Percentiles rank a stretch among this genome's conserved stretches.
phyloP scores from a whole-genome alignment of 2,888 invertebrate genomes.

The Isotomurus palustris region DNA sequence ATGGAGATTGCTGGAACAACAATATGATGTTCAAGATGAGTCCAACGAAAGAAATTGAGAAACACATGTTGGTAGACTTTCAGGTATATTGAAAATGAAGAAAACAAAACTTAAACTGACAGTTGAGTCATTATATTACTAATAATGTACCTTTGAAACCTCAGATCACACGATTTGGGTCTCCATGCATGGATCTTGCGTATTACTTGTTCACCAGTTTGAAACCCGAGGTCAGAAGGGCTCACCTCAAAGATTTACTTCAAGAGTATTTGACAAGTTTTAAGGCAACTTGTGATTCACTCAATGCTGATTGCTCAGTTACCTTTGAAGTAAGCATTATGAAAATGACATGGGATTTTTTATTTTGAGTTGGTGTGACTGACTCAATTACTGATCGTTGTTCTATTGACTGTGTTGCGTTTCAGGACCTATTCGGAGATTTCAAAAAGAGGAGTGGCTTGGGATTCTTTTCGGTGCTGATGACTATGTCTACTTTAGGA shows the following conservation, averaged over 20 bases:
- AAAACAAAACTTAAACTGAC: no score
- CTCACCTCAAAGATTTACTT: slow-evolving; percentile 1
- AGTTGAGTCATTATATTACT: no score
- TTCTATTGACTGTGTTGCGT: neutral
- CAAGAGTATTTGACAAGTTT: slow-evolving; percentile 9
- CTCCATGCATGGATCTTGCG: slow-evolving; percentile 25
- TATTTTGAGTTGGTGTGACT: no score
- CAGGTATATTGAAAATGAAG: slow-evolving; percentile 5
- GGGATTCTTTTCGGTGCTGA: slow-evolving; percentile 17
- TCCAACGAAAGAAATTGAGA: slow-evolving; percentile 1
- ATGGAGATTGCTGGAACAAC: slow-evolving; percentile 33
- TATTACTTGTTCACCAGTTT: slow-evolving; percentile 23
- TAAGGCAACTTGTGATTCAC: neutral
- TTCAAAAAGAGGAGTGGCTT: slow-evolving; percentile 16
- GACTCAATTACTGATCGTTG: neutral
- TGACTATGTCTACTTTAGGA: slow-evolving; percentile 11
- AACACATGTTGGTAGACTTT: slow-evolving; percentile 13
- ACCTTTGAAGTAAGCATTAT: no score
- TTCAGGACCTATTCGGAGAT: slow-evolving; percentile 20
- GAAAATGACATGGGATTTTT: no score
- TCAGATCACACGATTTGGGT: slow-evolving; percentile 9
- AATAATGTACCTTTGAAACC: neutral
- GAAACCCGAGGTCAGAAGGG: slow-evolving; percentile 7
- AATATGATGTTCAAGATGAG: slow-evolving; percentile 24
- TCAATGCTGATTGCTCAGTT: neutral